Evolutionary conservation across 2,797 vertebrate genomes (phyloP).

Genomic region (Myotis vivesi): DNA sequence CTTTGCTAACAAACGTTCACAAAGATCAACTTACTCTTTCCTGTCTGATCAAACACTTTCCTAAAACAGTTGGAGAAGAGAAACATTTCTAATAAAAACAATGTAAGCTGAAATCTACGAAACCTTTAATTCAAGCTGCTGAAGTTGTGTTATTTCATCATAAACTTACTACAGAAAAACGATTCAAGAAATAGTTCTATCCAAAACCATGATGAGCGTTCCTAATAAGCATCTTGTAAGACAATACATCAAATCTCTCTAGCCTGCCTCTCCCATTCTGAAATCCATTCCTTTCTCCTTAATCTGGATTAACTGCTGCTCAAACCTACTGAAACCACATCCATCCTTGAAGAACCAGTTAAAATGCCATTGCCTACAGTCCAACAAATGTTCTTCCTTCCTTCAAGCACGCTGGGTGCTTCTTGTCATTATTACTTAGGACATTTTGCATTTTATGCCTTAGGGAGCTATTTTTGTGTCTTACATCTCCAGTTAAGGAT

Average conservation of each 20-base stretch:
- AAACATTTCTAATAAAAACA: constrained; percentile 61
- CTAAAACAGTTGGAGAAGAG: constrained; percentile 21
- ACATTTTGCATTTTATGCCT: not conserved
- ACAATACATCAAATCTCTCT: not conserved
- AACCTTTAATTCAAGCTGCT: constrained; percentile 28
- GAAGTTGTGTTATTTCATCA: constrained; percentile 39
- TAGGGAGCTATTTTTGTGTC: not conserved
- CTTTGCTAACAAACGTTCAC: not conserved
- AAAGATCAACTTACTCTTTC: constrained; percentile 1
- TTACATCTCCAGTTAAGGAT: not conserved
- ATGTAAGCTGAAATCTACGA: not conserved
- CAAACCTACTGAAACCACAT: not conserved
- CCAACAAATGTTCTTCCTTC: not conserved
- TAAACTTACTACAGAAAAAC: constrained; percentile 34
- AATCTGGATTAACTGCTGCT: not conserved
- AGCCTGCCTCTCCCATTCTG: not conserved
- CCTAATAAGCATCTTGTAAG: not conserved
- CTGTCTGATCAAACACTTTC: not conserved
- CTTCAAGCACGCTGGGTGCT: not conserved
- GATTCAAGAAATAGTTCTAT: not conserved
- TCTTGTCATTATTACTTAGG: not conserved
- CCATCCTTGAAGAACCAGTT: not conserved
- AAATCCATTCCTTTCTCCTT: not conserved
- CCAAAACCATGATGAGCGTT: not conserved
- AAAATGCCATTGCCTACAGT: not conserved